Conservation (phyloP, 2,797 vertebrate species). For the Crenichthys baileyi region DNA sequence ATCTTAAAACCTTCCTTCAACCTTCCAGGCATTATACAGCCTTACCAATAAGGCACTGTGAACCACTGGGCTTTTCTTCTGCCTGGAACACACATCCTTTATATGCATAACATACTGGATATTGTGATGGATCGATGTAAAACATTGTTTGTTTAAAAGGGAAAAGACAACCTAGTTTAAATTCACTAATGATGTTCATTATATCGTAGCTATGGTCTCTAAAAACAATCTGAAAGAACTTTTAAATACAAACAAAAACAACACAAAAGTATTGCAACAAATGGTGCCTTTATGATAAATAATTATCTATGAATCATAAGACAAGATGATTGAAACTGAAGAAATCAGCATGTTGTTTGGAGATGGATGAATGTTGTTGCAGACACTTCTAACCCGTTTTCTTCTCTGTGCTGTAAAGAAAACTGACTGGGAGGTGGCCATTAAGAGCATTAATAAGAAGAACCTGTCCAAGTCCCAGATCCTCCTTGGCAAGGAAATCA, state of each 20-base stretch:
- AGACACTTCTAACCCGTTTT: neutral
- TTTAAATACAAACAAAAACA: neutral
- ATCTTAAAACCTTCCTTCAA: constrained; percentile 42
- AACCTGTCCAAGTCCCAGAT: constrained; percentile 91
- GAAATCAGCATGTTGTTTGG: neutral
- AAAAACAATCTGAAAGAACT: neutral
- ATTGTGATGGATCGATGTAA: neutral
- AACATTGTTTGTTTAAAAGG: neutral
- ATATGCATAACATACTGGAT: neutral
- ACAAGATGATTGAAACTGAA: neutral
- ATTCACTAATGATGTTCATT: neutral
- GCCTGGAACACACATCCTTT: neutral
- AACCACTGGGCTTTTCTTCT: neutral
- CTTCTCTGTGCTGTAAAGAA: constrained; percentile 78
- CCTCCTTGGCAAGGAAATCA: constrained; percentile 91
- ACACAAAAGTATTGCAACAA: neutral
- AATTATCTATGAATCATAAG: neutral
- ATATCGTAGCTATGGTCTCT: no score
- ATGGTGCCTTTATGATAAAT: no score
- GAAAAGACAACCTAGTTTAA: neutral
- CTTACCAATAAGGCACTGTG: constrained; percentile 8
- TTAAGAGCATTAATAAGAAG: constrained; percentile 95
- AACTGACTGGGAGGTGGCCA: constrained; percentile 91
- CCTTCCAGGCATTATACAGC: constrained; percentile 9
- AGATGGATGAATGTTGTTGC: neutral